Conservation (phyloP, 1,140 invertebrate genomes). For the Lepidurus apus region DNA sequence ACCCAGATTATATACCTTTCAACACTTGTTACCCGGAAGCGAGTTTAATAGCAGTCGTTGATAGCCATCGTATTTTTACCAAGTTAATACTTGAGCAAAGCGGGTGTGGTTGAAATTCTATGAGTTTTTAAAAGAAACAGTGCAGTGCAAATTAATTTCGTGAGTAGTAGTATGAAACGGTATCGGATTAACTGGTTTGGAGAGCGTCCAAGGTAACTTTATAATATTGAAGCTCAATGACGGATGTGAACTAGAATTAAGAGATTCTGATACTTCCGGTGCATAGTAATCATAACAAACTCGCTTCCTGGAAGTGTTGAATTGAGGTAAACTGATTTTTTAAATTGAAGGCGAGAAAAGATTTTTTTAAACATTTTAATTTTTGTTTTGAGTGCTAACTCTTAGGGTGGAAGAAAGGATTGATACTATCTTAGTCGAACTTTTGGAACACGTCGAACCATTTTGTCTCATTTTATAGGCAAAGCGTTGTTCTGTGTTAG, state of each 20-base stretch:
- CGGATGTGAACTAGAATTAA: not conserved
- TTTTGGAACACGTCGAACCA: not conserved
- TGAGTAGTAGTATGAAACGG: not conserved
- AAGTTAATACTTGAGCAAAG: not conserved
- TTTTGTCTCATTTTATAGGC: not conserved
- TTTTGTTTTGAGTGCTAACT: not conserved
- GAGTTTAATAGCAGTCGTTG: not conserved
- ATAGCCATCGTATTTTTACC: not conserved
- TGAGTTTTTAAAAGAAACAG: not conserved
- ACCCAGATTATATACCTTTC: not conserved
- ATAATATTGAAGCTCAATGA: not conserved
- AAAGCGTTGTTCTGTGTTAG: not conserved
- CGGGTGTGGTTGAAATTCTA: not conserved
- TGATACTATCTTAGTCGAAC: not conserved
- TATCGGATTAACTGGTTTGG: not conserved
- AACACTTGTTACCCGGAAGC: not conserved
- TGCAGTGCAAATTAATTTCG: not conserved
- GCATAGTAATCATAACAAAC: not conserved
- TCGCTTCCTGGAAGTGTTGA: not conserved
- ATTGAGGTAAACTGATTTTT: not conserved
- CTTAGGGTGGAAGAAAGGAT: not conserved
- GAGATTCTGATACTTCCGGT: constrained; percentile 5
- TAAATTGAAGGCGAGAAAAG: not conserved
- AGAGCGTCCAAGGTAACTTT: not conserved
- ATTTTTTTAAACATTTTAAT: not conserved